Evolutionary conservation across 2,797 vertebrate species (phyloP), one percentile per base, ranked within the genome.

Genomic region (Anableps anableps): DNA sequence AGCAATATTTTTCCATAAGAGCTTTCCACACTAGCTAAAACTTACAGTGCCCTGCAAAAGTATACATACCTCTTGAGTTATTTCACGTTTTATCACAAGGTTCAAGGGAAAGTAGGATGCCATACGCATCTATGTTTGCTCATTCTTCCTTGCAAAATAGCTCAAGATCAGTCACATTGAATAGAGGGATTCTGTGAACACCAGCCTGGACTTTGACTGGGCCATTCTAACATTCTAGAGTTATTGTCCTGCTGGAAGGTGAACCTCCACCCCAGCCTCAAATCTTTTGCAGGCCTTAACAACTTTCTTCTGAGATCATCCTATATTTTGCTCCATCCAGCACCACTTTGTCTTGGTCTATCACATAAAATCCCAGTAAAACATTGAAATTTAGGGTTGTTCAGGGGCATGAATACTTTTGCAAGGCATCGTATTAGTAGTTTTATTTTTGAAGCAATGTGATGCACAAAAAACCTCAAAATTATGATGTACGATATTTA

Each of bases 401-500:
- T 71, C n/a, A 71, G 14, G 26, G 14, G 29, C 36, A 29, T 4
- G 5, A 45, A 47, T 70, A 47, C 6, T 47, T 47, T 71, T 47
- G 23, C 53, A n/a, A 55, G 53, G 26, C 23, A 29, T n/a, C n/a
- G 14, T 4, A 29, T 4, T 16, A 29, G 8, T 68, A 5, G 21
- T 68, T 31, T 10, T 4, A 26, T 41, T 41, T 68, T 41, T 41
- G 10, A 68, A 41, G 3, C 36, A 68, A 68, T 26, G 23, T 68
- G 64, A 41, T 26, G 64, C 36, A 43, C 73, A 55, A 41, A 41
- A 26, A 34, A n/a, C n/a, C 17, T 31, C 41, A 21, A 60, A 75
- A 75, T 45, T 60, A 80, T 76, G 36, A 50, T 53, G 50, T 38
- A 34, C 26, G 60, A n/a, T 78, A 47, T 78, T 72, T 9, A 47